These are phyloP conservation scores for Oxystoma pomonae DNA, from an alignment of 2,888 invertebrate genomes.

Conservation along the genomic window DNA sequence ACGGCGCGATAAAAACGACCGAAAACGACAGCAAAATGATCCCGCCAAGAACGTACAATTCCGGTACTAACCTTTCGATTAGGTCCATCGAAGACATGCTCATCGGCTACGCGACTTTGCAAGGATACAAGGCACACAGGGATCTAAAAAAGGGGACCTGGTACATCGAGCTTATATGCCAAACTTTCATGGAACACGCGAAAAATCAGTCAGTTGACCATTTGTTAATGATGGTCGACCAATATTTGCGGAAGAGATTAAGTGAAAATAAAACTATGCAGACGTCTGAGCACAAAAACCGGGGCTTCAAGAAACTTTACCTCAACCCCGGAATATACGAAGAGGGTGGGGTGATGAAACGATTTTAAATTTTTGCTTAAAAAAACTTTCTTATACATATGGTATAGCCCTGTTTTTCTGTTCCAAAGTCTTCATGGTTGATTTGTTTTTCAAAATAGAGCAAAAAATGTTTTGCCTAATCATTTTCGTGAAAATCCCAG, in stretches of 20 bases:
- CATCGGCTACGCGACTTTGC: constrained; percentile 59
- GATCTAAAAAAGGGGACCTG: constrained; percentile 60
- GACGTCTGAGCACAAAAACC: constrained; percentile 59
- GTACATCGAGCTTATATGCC: constrained; percentile 65
- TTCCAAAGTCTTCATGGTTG: too few relatives aligned
- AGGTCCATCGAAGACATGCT: constrained; percentile 55
- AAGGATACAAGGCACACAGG: constrained; percentile 57
- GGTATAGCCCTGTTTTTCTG: too few relatives aligned
- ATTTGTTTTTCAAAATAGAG: too few relatives aligned
- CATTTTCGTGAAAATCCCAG: too few relatives aligned
- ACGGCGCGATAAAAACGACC: constrained; percentile 8
- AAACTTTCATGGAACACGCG: constrained; percentile 60
- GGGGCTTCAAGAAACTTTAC: constrained; percentile 62
- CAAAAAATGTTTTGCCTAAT: too few relatives aligned
- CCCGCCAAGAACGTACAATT: background rate
- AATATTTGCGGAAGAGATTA: constrained; percentile 45
- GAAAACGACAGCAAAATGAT: background rate
- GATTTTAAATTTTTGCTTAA: constrained; percentile 14
- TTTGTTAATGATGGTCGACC: constrained; percentile 59
- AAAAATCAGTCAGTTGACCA: constrained; percentile 59
- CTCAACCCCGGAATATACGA: constrained; percentile 63
- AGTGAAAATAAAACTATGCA: constrained; percentile 49
- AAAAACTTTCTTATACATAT: too few relatives aligned
- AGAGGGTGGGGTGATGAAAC: constrained; percentile 30
- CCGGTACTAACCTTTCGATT: background rate